Base-by-base conservation (phyloP, 2,888 invertebrate species). In the Macropis europaea region DNA sequence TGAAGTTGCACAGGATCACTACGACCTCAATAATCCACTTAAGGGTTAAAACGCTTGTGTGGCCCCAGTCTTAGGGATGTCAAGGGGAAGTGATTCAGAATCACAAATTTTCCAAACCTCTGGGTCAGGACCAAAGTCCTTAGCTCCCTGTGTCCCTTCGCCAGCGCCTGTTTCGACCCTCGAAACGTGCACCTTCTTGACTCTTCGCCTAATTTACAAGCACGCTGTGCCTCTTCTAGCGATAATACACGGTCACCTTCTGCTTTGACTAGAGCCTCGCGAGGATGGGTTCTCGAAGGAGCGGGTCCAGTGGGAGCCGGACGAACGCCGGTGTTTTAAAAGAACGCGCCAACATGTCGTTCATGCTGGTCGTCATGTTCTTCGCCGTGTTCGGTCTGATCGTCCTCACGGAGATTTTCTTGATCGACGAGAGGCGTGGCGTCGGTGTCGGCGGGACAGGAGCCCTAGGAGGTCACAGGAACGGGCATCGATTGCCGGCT, bases 311-410 rank as follows among this genome's bases (percentile, higher is more conserved):
- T 63, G 87, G 88, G 88, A 88, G 91, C 89, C 90, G 91, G 89
- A 90, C 90, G 87, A 85, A 86, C 90, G 88, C 91, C 90, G 90
- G 92, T 92, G 89, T 93, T 91, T 90, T 93, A 32, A 90, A 95
- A 85, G 96, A 96, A 90, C 93, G 96, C 82, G 96, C 96, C 81
- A 95, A 95, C 90, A 94, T 96, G 93, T 96, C 96, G 87, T 97
- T 97, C 91, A 94, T 97, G 91, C 95, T 97, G 89, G 96, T 97
- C 76, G 93, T 97, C 82, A 96, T 96, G 92, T 97, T 97, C 90
- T 96, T 97, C 90, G 95, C 95, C 40, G 95, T 97, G 67, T 97
- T 97, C 89, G 96, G 96, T 47, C 92, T 96, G 84, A 97, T 97
- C 86, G 94, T 97, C 72, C 92, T 97, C 80, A 96, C 97, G 73